A percentile compares a stretch with the other conserved stretches of the same genome.
These are phyloP conservation scores for Mohoua ochrocephala DNA, from an alignment of 2,113 vertebrate genomes.

Conservation along the genomic window DNA sequence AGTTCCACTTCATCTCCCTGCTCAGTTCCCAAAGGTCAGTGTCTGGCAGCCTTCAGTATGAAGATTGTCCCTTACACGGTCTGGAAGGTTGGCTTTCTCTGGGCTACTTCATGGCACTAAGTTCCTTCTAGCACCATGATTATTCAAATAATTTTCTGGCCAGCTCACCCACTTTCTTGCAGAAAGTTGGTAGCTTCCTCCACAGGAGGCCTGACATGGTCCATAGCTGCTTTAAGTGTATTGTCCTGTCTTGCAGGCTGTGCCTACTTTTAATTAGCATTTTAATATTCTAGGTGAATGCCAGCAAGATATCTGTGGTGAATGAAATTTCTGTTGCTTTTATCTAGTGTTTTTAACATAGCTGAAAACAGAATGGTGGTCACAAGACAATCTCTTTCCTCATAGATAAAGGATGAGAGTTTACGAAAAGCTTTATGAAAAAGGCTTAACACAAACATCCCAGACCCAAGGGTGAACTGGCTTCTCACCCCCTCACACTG, in stretches of 20 bases:
- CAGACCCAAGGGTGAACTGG: neutral
- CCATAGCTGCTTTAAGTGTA: neutral
- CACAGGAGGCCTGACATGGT: neutral
- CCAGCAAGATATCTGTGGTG: neutral
- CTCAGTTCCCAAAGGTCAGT: neutral
- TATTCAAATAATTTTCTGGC: neutral
- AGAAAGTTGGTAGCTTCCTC: neutral
- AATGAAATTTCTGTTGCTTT: neutral
- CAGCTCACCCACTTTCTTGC: neutral
- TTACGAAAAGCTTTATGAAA: neutral
- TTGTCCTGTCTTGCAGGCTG: neutral
- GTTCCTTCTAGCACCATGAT: neutral
- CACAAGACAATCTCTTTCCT: neutral
- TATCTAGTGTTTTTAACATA: neutral
- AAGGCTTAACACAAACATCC: neutral
- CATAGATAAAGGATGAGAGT: neutral
- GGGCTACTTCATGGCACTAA: neutral
- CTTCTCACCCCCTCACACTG: neutral
- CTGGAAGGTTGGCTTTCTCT: neutral
- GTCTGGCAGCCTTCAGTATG: neutral
- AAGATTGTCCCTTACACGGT: accelerated
- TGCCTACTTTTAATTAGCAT: neutral
- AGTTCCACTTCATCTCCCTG: neutral
- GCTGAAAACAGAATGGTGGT: neutral
- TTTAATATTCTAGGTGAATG: neutral